Evolutionary conservation across 2,888 invertebrate species (phyloP).

Genomic region (Chirona hameri): DNA sequence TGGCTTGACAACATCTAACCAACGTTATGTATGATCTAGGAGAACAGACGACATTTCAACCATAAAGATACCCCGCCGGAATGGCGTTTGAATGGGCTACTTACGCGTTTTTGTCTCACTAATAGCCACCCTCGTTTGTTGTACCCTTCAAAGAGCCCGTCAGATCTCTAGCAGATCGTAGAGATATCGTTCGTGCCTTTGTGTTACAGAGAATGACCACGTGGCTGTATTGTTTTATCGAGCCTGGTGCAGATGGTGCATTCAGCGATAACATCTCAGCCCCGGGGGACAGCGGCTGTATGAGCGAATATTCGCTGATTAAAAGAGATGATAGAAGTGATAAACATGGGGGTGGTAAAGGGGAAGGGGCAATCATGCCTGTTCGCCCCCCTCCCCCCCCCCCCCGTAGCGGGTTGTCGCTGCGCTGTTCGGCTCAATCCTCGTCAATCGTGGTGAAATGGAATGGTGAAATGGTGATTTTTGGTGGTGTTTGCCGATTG

Average conservation of each 20-base stretch:
- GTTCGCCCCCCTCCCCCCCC: too few relatives aligned
- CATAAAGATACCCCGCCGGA: neutral
- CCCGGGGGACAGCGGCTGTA: neutral
- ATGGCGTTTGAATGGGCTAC: neutral
- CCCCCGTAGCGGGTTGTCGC: neutral
- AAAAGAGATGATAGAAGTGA: neutral
- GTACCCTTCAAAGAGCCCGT: neutral
- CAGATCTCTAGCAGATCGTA: neutral
- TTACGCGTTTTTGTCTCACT: neutral
- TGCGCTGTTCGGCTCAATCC: too few relatives aligned
- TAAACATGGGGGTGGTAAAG: neutral
- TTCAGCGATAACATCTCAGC: neutral
- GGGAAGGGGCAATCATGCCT: neutral
- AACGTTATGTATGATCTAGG: too few relatives aligned
- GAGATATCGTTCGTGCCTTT: neutral
- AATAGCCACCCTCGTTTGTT: neutral
- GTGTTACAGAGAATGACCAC: neutral
- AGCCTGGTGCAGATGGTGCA: neutral
- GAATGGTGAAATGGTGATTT: too few relatives aligned
- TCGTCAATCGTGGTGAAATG: too few relatives aligned
- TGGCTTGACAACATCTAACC: too few relatives aligned
- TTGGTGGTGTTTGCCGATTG: too few relatives aligned
- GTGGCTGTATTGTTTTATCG: neutral
- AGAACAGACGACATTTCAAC: neutral
- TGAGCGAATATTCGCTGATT: neutral